Conservation (phyloP, 2,113 vertebrate genomes). For the Myiopsitta monachus region DNA sequence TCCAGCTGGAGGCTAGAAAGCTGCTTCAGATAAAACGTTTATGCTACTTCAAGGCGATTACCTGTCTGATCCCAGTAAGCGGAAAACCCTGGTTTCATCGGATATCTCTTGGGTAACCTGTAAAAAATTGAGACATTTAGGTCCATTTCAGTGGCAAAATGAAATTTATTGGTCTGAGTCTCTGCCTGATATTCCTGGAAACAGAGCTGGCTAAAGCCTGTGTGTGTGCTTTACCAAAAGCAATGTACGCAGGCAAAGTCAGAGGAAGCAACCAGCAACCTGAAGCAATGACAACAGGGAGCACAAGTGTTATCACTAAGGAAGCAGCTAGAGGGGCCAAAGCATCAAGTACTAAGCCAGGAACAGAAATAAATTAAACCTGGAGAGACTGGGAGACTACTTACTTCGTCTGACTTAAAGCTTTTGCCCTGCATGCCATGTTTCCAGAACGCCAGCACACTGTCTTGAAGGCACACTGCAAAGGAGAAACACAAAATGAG, state of each 20-base stretch:
- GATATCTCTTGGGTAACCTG: conserved; percentile 98
- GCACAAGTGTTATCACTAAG: neutral
- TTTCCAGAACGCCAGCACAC: conserved; percentile 98
- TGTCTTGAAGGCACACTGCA: conserved; percentile 97
- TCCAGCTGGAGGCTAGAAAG: neutral
- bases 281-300: neutral
- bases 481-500: neutral
- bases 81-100: conserved; percentile 94
- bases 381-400: neutral
- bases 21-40: neutral
- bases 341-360: neutral
- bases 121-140: neutral
- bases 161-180: neutral
- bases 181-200: neutral
- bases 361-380: neutral
- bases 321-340: neutral
- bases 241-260: neutral
- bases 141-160: neutral
- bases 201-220: neutral
- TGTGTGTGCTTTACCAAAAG: neutral
- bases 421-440: conserved; percentile 99
- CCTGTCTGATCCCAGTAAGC: conserved; percentile 96
- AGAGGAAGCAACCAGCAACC: neutral
- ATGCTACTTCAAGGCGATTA: conserved; percentile 56
- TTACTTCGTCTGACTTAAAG: conserved; percentile 97